Conservation (phyloP, 2,113 vertebrate species). For the Varanus komodoensis region DNA sequence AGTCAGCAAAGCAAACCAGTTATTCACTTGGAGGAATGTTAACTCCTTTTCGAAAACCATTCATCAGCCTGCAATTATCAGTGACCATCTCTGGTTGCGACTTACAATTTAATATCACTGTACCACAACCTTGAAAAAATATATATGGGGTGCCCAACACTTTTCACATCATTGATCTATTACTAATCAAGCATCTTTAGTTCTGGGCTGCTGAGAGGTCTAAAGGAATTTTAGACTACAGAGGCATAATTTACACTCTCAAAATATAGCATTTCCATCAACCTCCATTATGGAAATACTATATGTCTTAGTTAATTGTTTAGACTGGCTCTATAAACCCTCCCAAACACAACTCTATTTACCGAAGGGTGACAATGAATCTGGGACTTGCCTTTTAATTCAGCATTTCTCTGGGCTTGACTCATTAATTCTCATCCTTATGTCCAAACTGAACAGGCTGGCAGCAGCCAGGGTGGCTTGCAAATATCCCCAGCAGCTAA, state of each 20-base stretch:
- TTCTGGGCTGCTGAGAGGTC: background rate
- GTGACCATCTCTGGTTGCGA: slow-evolving; percentile 66
- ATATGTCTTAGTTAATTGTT: background rate
- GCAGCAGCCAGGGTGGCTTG: background rate
- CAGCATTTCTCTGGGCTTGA: background rate
- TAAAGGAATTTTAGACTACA: slow-evolving; percentile 9
- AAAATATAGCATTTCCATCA: slow-evolving; percentile 22
- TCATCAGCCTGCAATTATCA: slow-evolving; percentile 50
- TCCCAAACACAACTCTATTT: background rate
- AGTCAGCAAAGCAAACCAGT: background rate
- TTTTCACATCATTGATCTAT: slow-evolving; percentile 11
- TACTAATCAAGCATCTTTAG: slow-evolving; percentile 50
- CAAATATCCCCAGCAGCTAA: background rate
- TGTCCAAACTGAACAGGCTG: background rate
- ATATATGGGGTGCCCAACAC: slow-evolving; percentile 46
- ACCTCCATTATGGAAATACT: background rate
- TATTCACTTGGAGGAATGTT: background rate
- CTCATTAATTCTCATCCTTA: slow-evolving; percentile 12
- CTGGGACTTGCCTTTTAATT: slow-evolving; percentile 41
- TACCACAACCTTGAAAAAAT: background rate
- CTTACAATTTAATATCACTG: slow-evolving; percentile 53
- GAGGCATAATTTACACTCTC: slow-evolving; percentile 8
- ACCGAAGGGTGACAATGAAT: slow-evolving; percentile 12
- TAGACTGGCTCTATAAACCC: slow-evolving; percentile 12
- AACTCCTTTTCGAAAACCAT: slow-evolving; percentile 6